Base-by-base conservation (phyloP, 2,888 invertebrate genomes). In the Apotomis betuletana region DNA sequence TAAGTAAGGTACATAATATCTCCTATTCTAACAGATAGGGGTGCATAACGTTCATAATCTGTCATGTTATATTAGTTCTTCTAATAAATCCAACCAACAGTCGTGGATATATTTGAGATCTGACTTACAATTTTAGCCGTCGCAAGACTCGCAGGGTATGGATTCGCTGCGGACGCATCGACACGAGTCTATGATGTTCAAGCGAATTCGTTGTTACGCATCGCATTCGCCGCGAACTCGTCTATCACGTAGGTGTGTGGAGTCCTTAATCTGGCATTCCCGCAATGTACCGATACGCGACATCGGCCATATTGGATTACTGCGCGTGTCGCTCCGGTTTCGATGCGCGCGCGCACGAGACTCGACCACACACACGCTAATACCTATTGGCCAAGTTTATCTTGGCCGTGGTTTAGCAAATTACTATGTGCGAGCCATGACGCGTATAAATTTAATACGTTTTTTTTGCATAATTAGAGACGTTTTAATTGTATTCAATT, bases 231-330 rank as follows among this genome's bases (percentile, higher is more conserved):
- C 9, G 4, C 15, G 38, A 52, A 60, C 2, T 15, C 5, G 15
- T 44, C 15, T 3, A 41, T 12, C 49, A 9, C 13, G 6, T 59
- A 54, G 12, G 46, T 65, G 65, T 65, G 46, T 12, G n/a, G 15
- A 46, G 27, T 15, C 65, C 65, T 65, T 65, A 92, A 91, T 91
- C 90, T 92, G 88, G 87, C 93, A 91, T 91, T 91, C 89, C 88
- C 85, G 87, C 89, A 87, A 87, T 87, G 90, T 89, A 86, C 88
- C 87, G 91, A 88, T 90, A 90, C 85, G 85, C 86, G 86, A 87
- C 88, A 87, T 86, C 90, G 86, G 90, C 90, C 90, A 90, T 92
- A 92, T 92, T 91, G 89, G 85, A 89, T 93, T 93, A 92, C 92
- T 88, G 89, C 88, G 90, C 91, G 90, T 90, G 92, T 91, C 91